Conservation (phyloP, 2,888 invertebrate species). For the Acanthosepion pharaonis region DNA sequence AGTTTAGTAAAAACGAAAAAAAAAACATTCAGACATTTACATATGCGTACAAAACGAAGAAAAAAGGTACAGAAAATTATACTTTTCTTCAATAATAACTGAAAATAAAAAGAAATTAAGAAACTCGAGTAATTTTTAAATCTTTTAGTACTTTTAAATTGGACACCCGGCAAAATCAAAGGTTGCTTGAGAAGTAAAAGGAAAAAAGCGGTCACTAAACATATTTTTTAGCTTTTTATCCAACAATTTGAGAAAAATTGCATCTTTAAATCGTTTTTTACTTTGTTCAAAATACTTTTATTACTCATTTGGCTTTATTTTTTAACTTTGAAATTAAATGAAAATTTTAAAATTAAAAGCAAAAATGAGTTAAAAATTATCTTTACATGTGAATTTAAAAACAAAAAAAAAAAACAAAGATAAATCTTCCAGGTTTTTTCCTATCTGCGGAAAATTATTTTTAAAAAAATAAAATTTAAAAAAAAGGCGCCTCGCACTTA, state of each 20-base stretch:
- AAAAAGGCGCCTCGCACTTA: background rate
- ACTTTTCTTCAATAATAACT: background rate
- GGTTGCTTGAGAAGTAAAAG: background rate
- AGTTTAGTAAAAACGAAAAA: background rate
- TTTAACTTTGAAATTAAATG: background rate
- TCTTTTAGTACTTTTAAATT: constrained; percentile 6
- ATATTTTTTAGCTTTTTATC: background rate
- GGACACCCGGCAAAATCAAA: constrained; percentile 33
- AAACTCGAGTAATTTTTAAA: background rate
- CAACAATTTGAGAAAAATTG: background rate
- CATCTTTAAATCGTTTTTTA: background rate
- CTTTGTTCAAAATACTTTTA: constrained; percentile 16
- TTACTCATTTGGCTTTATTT: background rate
- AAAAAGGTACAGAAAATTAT: background rate
- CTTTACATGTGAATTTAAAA: background rate
- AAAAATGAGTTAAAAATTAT: background rate
- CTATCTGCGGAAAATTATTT: background rate
- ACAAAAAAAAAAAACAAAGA: too few relatives aligned
- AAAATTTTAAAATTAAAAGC: background rate
- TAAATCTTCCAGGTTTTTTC: background rate
- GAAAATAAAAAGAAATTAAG: background rate
- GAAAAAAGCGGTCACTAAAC: background rate
- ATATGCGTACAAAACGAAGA: background rate
- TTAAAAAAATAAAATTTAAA: background rate
- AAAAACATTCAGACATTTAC: background rate